These are phyloP conservation scores for Lerista edwardsae DNA, from an alignment of 2,797 vertebrate species.

Conservation along the genomic window DNA sequence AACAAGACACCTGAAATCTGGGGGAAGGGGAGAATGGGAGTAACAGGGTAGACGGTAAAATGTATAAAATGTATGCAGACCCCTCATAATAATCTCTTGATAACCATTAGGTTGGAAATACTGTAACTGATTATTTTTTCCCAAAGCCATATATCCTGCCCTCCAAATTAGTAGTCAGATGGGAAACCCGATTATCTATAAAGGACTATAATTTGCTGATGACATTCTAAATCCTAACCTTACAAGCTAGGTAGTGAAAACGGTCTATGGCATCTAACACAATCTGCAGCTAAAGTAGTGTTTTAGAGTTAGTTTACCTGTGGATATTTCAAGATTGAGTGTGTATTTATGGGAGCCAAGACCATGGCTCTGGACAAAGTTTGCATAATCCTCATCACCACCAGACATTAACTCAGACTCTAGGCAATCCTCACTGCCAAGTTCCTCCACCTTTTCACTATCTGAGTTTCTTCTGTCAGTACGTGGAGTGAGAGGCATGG, in stretches of 20 bases:
- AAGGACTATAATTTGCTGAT: not conserved
- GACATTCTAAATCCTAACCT: not conserved
- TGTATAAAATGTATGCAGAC: too few species aligned
- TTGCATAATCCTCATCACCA: slow-evolving; percentile 62
- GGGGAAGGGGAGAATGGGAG: too few species aligned
- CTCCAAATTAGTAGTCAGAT: not conserved
- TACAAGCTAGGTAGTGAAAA: not conserved
- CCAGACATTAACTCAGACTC: not conserved
- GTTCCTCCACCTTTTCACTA: not conserved
- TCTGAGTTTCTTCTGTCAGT: not conserved
- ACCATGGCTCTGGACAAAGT: slow-evolving; percentile 87
- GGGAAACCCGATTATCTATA: not conserved
- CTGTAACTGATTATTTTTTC: not conserved
- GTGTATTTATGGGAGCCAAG: slow-evolving; percentile 89
- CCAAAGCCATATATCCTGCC: not conserved
- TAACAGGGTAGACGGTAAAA: not conserved
- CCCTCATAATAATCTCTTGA: not conserved
- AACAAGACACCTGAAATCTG: too few species aligned
- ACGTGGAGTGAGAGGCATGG: not conserved
- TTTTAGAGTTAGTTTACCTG: slow-evolving; percentile 75
- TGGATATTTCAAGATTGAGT: slow-evolving; percentile 84
- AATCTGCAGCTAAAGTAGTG: not conserved
- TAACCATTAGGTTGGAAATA: not conserved
- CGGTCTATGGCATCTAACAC: not conserved
- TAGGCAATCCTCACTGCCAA: not conserved